A percentile compares a stretch with the other conserved stretches of the same genome.
phyloP scores from a whole-genome alignment of 2,888 invertebrate species.

The Deroplatys truncata region DNA sequence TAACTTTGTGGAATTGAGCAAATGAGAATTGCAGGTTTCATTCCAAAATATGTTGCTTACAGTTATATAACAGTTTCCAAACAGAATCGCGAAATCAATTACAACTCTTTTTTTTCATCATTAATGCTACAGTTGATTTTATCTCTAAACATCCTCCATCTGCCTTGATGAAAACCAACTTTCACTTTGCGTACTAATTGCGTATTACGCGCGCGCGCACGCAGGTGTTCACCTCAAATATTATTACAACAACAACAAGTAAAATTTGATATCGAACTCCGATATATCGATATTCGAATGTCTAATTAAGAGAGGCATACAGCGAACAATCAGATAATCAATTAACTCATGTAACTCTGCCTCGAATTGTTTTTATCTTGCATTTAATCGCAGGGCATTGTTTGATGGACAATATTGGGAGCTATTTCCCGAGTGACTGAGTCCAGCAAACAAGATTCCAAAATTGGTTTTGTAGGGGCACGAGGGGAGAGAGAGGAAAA shows the following conservation, averaged over 20 bases:
- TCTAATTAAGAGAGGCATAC: background rate
- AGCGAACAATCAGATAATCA: background rate
- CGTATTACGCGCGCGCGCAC: background rate
- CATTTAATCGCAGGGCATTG: background rate
- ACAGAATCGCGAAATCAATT: background rate
- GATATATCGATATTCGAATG: background rate
- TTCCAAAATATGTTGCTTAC: background rate
- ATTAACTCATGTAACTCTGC: background rate
- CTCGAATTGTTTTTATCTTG: background rate
- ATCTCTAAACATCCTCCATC: background rate
- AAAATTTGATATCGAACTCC: background rate
- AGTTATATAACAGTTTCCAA: background rate
- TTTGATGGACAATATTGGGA: background rate
- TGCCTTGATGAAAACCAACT: background rate
- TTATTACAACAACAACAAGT: background rate
- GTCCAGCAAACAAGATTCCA: background rate
- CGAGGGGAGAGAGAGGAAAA: background rate
- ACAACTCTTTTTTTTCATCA: background rate
- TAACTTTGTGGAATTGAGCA: background rate
- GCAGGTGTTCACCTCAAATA: background rate
- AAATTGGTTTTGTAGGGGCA: background rate
- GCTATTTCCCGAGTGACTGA: background rate
- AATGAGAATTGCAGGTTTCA: background rate
- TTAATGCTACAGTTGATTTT: background rate
- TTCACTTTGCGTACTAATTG: background rate